Percentiles rank a stretch among this genome's conserved stretches.
Conservation (phyloP, 2,113 vertebrate species). For the Caracal caracal region DNA sequence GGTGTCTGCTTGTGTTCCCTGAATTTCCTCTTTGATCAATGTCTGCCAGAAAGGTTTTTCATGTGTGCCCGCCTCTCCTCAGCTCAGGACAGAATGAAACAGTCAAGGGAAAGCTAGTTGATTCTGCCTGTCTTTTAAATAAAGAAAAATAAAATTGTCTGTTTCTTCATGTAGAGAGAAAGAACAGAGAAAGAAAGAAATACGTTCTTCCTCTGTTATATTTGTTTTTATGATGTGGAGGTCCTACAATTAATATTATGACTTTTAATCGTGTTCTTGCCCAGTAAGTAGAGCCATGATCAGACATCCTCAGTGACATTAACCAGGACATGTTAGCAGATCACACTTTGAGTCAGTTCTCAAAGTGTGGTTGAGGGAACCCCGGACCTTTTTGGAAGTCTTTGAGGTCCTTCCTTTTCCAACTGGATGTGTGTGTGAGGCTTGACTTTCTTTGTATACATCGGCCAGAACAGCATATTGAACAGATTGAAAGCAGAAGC, state of each 20-base stretch:
- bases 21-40: neutral
- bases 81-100: neutral
- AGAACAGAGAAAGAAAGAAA: neutral
- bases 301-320: neutral
- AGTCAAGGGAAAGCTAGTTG: neutral
- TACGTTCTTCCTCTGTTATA: neutral
- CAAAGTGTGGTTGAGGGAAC: neutral
- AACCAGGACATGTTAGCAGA: neutral
- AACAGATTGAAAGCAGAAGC: neutral
- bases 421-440: neutral
- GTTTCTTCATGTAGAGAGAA: neutral
- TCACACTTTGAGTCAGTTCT: neutral
- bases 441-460: neutral
- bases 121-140: neutral
- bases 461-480: neutral
- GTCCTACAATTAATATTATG: neutral
- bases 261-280: neutral
- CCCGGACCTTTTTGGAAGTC: neutral
- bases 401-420: neutral
- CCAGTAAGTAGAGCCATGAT: neutral
- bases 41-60: neutral
- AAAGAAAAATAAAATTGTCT: neutral
- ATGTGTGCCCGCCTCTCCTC: neutral
- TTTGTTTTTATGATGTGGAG: neutral
- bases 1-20: neutral